Conservation (phyloP, 2,888 invertebrate genomes). For the Polia nebulosa region DNA sequence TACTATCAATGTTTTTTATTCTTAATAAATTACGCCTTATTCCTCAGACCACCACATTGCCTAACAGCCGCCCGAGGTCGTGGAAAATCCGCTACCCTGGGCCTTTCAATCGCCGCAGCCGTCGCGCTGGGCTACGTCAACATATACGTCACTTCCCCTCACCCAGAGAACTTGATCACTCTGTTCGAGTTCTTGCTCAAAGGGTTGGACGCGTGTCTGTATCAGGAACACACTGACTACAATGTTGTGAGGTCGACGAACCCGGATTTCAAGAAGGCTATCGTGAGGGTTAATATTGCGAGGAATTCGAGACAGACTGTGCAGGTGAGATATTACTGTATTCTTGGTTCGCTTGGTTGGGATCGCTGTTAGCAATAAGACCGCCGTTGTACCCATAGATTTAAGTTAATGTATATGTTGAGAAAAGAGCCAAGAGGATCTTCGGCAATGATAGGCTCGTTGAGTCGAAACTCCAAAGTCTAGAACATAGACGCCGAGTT, state of each 20-base stretch:
- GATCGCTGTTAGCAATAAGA: too few species aligned
- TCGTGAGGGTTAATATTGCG: slow-evolving; percentile 97
- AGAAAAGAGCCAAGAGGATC: too few species aligned
- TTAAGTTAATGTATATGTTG: too few species aligned
- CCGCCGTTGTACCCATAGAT: too few species aligned
- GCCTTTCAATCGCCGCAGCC: slow-evolving; percentile 97
- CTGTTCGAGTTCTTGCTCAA: slow-evolving; percentile 99
- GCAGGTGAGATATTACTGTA: slow-evolving; percentile 90
- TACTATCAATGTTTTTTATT: too few species aligned
- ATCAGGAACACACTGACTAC: slow-evolving; percentile 99
- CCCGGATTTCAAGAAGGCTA: slow-evolving; percentile 98
- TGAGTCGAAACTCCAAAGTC: too few species aligned
- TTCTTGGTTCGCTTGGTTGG: too few species aligned
- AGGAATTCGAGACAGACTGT: slow-evolving; percentile 98
- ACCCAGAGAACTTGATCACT: slow-evolving; percentile 99
- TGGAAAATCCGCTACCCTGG: slow-evolving; percentile 99
- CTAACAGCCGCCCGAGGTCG: slow-evolving; percentile 99
- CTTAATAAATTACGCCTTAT: background rate
- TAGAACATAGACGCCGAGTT: too few species aligned
- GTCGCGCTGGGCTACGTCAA: slow-evolving; percentile 97
- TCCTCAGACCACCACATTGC: slow-evolving; percentile 96
- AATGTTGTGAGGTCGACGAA: slow-evolving; percentile 98
- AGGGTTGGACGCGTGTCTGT: slow-evolving; percentile 97
- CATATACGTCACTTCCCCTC: slow-evolving; percentile 99
- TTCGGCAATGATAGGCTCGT: too few species aligned